Evolutionary conservation across 2,888 invertebrate genomes (phyloP).

Genomic region (Cinara cedri): DNA sequence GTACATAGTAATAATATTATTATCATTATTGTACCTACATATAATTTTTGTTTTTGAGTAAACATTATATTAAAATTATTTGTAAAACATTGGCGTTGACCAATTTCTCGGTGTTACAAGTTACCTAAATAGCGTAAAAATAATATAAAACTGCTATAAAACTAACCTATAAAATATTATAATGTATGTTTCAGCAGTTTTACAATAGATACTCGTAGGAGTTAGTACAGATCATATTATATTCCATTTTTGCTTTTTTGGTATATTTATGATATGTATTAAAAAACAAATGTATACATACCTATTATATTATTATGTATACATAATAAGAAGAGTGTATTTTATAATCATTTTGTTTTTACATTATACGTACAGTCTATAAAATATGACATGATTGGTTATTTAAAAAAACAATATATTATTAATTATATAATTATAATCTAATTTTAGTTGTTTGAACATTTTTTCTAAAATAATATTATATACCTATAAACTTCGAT

Average conservation of each 20-base stretch:
- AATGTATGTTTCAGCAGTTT: conserved; percentile 42
- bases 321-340: conserved; percentile 23
- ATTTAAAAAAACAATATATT: conserved; percentile 2
- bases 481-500: conserved; percentile 16
- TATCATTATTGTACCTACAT: no score
- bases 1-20: conserved; percentile 6
- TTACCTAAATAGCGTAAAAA: conserved; percentile 52
- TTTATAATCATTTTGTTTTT: conserved; percentile 43
- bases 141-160: conserved; percentile 12
- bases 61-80: conserved; percentile 23
- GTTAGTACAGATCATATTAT: background rate
- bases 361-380: conserved; percentile 11
- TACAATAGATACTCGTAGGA: background rate
- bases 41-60: conserved; percentile 21
- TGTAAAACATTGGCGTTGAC: conserved; percentile 41
- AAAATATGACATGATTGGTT: conserved; percentile 24
- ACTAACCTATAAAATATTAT: background rate
- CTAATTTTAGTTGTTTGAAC: conserved; percentile 44
- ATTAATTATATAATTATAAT: conserved; percentile 27
- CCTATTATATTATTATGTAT: conserved; percentile 13
- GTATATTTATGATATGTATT: conserved; percentile 15
- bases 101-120: conserved; percentile 56
- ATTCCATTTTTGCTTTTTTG: conserved; percentile 18
- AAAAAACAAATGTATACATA: conserved; percentile 10
- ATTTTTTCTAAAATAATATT: conserved; percentile 44